A percentile compares a stretch with the other conserved stretches of the same genome.
Evolutionary conservation across 2,888 invertebrate genomes (phyloP).

Genomic region (Morpho helenor): DNA sequence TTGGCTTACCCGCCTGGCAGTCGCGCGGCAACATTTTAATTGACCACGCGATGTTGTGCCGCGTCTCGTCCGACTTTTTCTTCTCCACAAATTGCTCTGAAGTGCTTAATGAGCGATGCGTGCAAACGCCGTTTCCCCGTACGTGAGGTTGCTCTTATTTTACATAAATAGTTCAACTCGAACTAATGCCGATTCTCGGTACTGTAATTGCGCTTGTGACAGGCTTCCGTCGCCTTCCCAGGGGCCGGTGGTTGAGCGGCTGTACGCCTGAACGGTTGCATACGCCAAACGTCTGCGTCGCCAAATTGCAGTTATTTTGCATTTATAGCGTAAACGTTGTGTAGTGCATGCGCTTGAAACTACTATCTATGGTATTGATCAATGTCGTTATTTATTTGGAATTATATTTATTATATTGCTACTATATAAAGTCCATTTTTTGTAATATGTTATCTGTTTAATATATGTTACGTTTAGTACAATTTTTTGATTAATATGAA

Average conservation of each 20-base stretch:
- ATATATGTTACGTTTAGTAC: no score
- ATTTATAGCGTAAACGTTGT: constrained; percentile 67
- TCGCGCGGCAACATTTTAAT: constrained; percentile 72
- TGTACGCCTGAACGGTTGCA: constrained; percentile 13
- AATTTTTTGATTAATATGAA: no score
- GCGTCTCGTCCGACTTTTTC: constrained; percentile 72
- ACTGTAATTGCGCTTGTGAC: constrained; percentile 76
- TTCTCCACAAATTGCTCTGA: constrained; percentile 74
- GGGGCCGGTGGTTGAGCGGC: constrained; percentile 52
- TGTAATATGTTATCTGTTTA: no score
- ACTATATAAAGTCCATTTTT: no score
- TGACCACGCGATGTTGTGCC: constrained; percentile 74
- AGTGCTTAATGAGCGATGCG: constrained; percentile 79
- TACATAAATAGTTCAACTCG: constrained; percentile 76
- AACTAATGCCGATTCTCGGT: constrained; percentile 78
- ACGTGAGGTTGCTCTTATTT: constrained; percentile 73
- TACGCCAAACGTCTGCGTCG: constrained; percentile 56
- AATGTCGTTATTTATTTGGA: background rate
- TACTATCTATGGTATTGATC: constrained; percentile 53
- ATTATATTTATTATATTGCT: no score
- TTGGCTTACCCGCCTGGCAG: constrained; percentile 40
- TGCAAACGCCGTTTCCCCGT: constrained; percentile 77
- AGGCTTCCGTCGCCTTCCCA: constrained; percentile 75
- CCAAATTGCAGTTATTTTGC: constrained; percentile 74
- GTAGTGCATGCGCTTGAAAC: constrained; percentile 60